Percentiles rank a stretch among this genome's conserved stretches.
These are phyloP conservation scores for Archocentrus centrarchus DNA, from an alignment of 2,113 vertebrate species.

Conservation along the genomic window DNA sequence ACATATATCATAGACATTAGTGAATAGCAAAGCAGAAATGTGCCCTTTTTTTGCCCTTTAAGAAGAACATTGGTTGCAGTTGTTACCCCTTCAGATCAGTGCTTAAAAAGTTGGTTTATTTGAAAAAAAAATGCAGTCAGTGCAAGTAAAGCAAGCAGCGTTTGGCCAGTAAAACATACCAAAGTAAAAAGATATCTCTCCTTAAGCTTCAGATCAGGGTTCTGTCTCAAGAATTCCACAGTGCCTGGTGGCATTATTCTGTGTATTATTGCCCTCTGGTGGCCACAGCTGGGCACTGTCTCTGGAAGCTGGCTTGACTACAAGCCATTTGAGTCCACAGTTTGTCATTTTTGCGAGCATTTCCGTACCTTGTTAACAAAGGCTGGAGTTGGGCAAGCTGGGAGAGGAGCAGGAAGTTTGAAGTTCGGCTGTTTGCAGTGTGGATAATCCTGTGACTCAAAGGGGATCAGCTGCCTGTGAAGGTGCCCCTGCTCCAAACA, in stretches of 20 bases:
- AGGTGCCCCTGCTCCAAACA: neutral
- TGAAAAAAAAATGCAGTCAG: neutral
- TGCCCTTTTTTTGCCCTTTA: neutral
- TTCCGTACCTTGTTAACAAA: neutral
- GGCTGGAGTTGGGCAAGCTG: neutral
- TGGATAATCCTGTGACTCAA: neutral
- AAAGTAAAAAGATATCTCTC: no score
- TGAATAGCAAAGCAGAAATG: neutral
- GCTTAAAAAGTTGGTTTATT: neutral
- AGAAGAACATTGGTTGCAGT: neutral
- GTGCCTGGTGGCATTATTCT: neutral
- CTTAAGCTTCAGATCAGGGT: no score
- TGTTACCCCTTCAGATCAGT: neutral
- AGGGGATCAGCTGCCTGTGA: neutral
- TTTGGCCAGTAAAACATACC: neutral
- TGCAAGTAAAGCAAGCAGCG: neutral
- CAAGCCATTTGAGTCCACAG: neutral
- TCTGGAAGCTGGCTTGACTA: neutral
- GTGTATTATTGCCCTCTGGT: neutral
- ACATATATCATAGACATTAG: neutral
- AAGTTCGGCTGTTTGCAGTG: neutral
- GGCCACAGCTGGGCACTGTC: neutral
- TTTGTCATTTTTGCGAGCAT: neutral
- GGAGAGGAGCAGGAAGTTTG: neutral
- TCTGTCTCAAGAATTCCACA: no score